phyloP scores from a whole-genome alignment of 2,888 invertebrate genomes.

The Rosalia funebris region DNA sequence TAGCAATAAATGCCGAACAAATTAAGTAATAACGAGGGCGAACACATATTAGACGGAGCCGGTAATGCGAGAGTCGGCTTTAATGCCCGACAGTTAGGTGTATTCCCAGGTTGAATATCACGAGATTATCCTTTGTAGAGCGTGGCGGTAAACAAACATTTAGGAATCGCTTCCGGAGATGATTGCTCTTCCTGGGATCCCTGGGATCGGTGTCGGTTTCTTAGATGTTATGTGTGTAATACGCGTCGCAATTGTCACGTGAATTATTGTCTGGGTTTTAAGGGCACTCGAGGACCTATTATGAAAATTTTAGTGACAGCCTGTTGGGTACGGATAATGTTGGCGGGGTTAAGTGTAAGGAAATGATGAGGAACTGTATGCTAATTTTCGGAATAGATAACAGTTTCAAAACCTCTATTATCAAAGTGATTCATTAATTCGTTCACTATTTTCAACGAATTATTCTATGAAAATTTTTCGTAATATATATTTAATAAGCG shows the following conservation, averaged over 20 bases:
- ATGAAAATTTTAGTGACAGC: not conserved
- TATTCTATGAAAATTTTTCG: no score
- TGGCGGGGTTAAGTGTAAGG: no score
- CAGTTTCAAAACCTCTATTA: no score
- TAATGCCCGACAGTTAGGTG: slow-evolving; percentile 45
- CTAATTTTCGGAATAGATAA: no score
- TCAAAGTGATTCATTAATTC: no score
- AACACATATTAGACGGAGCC: slow-evolving; percentile 31
- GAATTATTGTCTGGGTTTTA: slow-evolving; percentile 9
- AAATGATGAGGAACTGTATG: no score
- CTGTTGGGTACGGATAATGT: not conserved
- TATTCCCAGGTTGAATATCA: slow-evolving; percentile 47
- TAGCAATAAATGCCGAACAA: slow-evolving; percentile 51
- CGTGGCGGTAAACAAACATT: slow-evolving; percentile 43
- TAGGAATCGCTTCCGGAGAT: slow-evolving; percentile 33
- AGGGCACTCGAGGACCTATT: not conserved
- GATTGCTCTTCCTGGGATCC: slow-evolving; percentile 32
- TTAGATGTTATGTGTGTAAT: slow-evolving; percentile 10
- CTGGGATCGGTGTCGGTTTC: slow-evolving; percentile 19
- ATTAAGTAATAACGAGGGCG: slow-evolving; percentile 50
- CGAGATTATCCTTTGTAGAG: slow-evolving; percentile 49
- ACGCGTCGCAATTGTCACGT: slow-evolving; percentile 10
- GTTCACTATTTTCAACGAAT: no score
- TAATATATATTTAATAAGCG: no score
- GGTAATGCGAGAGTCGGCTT: slow-evolving; percentile 31